Conservation (phyloP, 1,140 invertebrate species). For the Rhopalosiphum padi region DNA sequence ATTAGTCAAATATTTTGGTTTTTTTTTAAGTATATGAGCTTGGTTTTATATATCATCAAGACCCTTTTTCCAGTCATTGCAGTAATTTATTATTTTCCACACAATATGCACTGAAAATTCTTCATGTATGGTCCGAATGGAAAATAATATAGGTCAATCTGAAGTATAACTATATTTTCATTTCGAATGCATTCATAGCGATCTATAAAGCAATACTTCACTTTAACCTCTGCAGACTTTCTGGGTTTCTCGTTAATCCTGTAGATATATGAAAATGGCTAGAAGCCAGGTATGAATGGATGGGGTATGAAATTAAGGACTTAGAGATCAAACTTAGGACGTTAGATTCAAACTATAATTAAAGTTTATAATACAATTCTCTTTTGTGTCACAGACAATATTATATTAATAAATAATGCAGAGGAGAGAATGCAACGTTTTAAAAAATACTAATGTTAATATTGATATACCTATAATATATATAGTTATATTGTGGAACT, state of each 20-base stretch:
- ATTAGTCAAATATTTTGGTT: slow-evolving; percentile 31
- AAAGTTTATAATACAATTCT: slow-evolving; percentile 15
- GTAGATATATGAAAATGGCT: slow-evolving; percentile 35
- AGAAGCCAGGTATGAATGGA: not conserved
- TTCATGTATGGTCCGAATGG: slow-evolving; percentile 39
- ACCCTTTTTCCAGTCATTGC: not conserved
- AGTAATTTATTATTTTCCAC: slow-evolving; percentile 23
- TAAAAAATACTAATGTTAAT: not conserved
- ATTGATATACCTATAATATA: no score
- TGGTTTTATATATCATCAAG: not conserved
- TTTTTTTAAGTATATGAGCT: not conserved
- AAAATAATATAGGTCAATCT: not conserved
- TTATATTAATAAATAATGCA: not conserved
- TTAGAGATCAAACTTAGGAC: slow-evolving; percentile 37
- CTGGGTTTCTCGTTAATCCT: slow-evolving; percentile 46
- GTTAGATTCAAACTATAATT: slow-evolving; percentile 27
- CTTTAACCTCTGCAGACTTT: not conserved
- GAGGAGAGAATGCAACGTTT: not conserved
- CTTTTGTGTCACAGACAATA: not conserved
- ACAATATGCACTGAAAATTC: slow-evolving; percentile 28
- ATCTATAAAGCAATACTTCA: slow-evolving; percentile 38
- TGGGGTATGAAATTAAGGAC: not conserved
- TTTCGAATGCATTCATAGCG: slow-evolving; percentile 32
- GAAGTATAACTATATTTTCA: slow-evolving; percentile 42
- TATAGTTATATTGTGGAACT: not conserved